Evolutionary conservation across 2,888 invertebrate genomes (phyloP).

Genomic region (Leptopilina drosophilae): DNA sequence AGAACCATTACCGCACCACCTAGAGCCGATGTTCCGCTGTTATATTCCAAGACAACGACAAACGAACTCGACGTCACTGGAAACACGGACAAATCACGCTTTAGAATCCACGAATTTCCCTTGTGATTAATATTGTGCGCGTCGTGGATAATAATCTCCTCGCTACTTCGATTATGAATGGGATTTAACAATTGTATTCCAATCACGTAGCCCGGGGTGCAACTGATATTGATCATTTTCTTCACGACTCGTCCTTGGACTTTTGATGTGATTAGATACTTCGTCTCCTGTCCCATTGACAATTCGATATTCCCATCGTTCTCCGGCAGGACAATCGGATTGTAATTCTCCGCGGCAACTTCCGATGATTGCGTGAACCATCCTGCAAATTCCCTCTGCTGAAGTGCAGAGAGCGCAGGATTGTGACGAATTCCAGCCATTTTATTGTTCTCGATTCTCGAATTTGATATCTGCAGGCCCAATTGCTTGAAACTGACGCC

Average conservation of each 20-base stretch:
- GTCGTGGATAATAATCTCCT: conserved; percentile 89
- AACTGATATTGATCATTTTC: conserved; percentile 71
- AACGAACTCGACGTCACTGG: conserved; percentile 92
- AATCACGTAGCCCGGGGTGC: conserved; percentile 90
- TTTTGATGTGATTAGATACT: conserved; percentile 87
- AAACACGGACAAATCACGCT: conserved; percentile 91
- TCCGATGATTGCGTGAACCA: conserved; percentile 89
- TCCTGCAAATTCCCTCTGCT: conserved; percentile 94
- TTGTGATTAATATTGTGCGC: conserved; percentile 82
- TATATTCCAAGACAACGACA: conserved; percentile 87
- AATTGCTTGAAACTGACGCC: conserved; percentile 94
- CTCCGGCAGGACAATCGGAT: conserved; percentile 85
- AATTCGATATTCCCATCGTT: conserved; percentile 81
- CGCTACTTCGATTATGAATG: conserved; percentile 91
- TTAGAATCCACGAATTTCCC: conserved; percentile 85
- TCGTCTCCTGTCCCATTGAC: conserved; percentile 84
- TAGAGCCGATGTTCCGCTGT: conserved; percentile 86
- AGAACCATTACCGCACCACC: conserved; percentile 90
- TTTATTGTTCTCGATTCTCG: conserved; percentile 89
- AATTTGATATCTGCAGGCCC: conserved; percentile 88
- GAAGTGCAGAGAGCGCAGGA: conserved; percentile 88
- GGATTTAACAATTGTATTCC: conserved; percentile 95
- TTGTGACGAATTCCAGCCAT: conserved; percentile 95
- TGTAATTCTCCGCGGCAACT: conserved; percentile 84
- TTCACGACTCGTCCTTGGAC: conserved; percentile 79